Conservation (phyloP, 2,888 invertebrate species). For the Argyresthia goedartella region DNA sequence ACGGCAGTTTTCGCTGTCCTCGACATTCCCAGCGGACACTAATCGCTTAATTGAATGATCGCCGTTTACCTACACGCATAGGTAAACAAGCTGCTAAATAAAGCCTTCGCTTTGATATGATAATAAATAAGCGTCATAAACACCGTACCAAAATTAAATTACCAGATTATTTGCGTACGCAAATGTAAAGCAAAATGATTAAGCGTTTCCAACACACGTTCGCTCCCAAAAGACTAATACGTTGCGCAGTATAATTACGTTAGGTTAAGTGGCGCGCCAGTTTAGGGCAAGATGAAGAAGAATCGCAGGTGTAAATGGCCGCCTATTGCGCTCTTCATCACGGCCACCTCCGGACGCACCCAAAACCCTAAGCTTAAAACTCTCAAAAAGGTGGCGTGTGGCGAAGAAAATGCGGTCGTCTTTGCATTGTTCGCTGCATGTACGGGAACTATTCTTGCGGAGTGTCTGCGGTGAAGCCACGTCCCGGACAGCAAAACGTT, state of each 20-base stretch:
- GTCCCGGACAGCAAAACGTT: conserved; percentile 56
- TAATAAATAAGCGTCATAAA: conserved; percentile 65
- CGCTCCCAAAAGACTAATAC: conserved; percentile 66
- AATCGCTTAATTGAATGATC: conserved; percentile 49
- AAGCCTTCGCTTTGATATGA: conserved; percentile 61
- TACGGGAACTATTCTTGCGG: conserved; percentile 33
- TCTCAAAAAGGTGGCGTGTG: conserved; percentile 33
- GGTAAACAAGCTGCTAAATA: conserved; percentile 44
- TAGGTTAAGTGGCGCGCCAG: conserved; percentile 57
- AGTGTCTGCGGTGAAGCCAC: conserved; percentile 50
- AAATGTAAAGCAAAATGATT: conserved; percentile 66
- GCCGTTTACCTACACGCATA: conserved; percentile 51
- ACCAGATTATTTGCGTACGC: conserved; percentile 63
- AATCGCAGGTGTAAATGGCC: conserved; percentile 66
- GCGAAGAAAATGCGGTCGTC: conserved; percentile 34
- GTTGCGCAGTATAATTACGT: conserved; percentile 66
- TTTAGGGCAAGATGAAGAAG: conserved; percentile 67
- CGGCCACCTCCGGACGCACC: conserved; percentile 21
- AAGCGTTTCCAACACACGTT: conserved; percentile 62
- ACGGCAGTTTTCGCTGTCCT: background rate
- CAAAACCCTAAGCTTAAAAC: conserved; percentile 12
- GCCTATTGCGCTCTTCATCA: conserved; percentile 62
- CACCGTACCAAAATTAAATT: conserved; percentile 61
- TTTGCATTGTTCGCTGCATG: conserved; percentile 31
- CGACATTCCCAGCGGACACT: conserved; percentile 6